Evolutionary conservation across 1,140 invertebrate genomes (phyloP).

Genomic region (Himalopsyche phryganea): DNA sequence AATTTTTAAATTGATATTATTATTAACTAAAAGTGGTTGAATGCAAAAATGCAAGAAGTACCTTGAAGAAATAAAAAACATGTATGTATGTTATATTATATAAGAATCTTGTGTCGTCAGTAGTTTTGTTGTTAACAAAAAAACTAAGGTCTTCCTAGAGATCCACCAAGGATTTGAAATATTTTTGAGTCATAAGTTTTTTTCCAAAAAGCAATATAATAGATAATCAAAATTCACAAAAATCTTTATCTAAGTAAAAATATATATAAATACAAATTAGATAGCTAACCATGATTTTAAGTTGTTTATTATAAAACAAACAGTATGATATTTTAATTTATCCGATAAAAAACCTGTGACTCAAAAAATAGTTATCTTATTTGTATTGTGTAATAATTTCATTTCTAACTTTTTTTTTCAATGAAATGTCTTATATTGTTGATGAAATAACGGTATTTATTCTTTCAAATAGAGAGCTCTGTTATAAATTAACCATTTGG

Average conservation of each 20-base stretch:
- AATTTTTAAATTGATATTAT: conserved; percentile 4
- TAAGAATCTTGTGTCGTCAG: conserved; percentile 25
- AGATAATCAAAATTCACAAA: too few relatives aligned
- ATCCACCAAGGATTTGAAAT: conserved; percentile 12
- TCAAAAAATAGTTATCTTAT: neutral
- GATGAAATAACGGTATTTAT: too few relatives aligned
- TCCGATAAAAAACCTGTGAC: neutral
- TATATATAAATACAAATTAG: neutral
- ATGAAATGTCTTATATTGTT: too few relatives aligned
- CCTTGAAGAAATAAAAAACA: conserved; percentile 16
- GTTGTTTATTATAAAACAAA: neutral
- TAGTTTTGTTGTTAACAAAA: conserved; percentile 26
- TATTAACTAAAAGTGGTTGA: conserved; percentile 2
- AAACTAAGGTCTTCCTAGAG: conserved; percentile 31
- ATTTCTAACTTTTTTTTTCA: neutral
- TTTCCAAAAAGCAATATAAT: neutral
- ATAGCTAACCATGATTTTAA: neutral
- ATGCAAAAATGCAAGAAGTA: conserved; percentile 10
- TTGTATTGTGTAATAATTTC: neutral
- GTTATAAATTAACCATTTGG: too few relatives aligned
- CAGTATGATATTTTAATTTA: neutral
- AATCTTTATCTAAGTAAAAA: too few relatives aligned
- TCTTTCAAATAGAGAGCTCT: too few relatives aligned
- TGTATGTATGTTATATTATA: conserved; percentile 9
- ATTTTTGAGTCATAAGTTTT: conserved; percentile 2